Base-by-base conservation (phyloP, 2,797 vertebrate genomes). In the Rhinogobio ventralis region DNA sequence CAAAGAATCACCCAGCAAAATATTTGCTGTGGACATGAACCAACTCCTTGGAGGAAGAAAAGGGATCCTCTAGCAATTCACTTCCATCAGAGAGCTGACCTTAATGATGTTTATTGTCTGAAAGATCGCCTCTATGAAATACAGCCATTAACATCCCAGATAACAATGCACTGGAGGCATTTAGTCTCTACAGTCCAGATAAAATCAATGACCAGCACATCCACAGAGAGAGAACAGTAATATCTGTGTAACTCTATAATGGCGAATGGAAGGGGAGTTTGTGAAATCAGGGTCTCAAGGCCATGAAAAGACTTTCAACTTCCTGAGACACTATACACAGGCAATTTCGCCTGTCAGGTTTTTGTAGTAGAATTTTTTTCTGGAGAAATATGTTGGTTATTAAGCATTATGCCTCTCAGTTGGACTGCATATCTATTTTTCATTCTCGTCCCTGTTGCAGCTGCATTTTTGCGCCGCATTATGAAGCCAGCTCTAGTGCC, bases 31-130 rank as follows among this genome's bases (percentile, higher is more conserved):
- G 36, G 49, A 46, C 66, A 14, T 71, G 67, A 79, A 42, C 75
- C 15, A 7, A 51, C 42, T 85, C 67, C 23, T 49, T 57, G 45
- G 55, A 68, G 68, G 5, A 55, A 33, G 57, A 64, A 33, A 86
- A 74, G 30, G 46, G 60, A 55, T 55, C 45, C 36, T 66, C 64
- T 25, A 60, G 51, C n/a, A 81, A 72, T 79, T 14, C 17, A 76
- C 71, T 84, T 84, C 45, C 69, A 68, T 67, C 73, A 51, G 60
- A 84, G 85, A 81, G 87, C 51, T 81, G 77, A 81, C 67, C 73
- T 78, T 81, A 87, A 87, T 86, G 78, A 84, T 84, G 81, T 81
- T 86, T 84, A 85, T 82, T 67, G 66, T 60, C 30, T 84, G 81
- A 87, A 73, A 79, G 83, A 84, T 86, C 42, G 57, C 51, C 55